Base-by-base conservation (phyloP, 2,113 vertebrate genomes). In the Zosterops hypoxanthus region DNA sequence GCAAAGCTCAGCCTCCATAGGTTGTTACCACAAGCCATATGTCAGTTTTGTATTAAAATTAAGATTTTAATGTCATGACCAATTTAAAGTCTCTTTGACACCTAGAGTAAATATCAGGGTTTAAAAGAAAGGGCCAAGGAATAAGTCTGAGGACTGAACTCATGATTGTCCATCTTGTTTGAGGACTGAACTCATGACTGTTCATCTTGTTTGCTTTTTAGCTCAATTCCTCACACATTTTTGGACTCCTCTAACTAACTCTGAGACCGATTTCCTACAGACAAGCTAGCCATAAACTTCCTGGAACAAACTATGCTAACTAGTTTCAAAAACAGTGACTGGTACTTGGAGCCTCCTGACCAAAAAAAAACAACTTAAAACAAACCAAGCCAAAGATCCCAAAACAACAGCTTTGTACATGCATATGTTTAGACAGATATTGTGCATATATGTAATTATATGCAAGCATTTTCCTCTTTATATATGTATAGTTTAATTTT, bases 361-460 rank as follows among this genome's bases (percentile, higher is more conserved):
- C 12, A 59, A 76, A 53, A 68, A 12, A 68, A 12, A n/a, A 19
- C 14, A 0, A 22, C 36, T 77, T 28, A 46, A 66, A 55, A 3
- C 7, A 31, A 42, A 24, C 8, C 6, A 53, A 49, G 0, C 7
- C 5, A 49, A 11, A 76, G 14, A 6, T 0, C 16, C 34, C 3
- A 46, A 59, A 68, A 5, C 1, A 2, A 4, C 12, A 52, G 5
- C 5, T 69, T 47, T 73, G 14, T 3, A 22, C 10, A 26, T n/a
- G 1, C 8, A 8, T 25, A 10, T 73, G 5, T 53, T 82, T 82
- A 63, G 15, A 79, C 3, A 44, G 23, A 22, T 46, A 39, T 5
- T 26, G 2, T 47, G 1, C 12, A 26, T 28, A 28, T 61, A 36
- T 22, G 28, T 21, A 22, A 23, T 6, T 39, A 5, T 14, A 29